phyloP scores from a whole-genome alignment of 2,888 invertebrate genomes.

The Pheosia tremula region DNA sequence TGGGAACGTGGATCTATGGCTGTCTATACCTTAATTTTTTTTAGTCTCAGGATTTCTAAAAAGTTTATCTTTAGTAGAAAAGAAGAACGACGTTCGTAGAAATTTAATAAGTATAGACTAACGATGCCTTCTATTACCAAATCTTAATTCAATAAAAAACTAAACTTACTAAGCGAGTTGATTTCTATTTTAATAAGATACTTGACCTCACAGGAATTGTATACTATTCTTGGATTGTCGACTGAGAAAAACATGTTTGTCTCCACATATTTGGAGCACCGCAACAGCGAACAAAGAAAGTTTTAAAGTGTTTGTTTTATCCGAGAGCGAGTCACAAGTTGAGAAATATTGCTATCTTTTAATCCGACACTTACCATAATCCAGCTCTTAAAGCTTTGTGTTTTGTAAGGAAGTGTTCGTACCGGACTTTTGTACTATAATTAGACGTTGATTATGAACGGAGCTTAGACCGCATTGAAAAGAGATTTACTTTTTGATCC shows the following conservation, averaged over 20 bases:
- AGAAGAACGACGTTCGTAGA: too few relatives aligned
- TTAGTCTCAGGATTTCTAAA: too few relatives aligned
- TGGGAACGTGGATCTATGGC: too few relatives aligned
- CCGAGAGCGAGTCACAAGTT: background rate
- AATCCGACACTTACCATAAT: background rate
- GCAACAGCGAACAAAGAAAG: background rate
- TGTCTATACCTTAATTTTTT: too few relatives aligned
- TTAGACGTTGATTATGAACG: background rate
- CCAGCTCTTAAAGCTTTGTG: background rate
- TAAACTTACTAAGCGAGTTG: too few relatives aligned
- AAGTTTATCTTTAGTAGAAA: too few relatives aligned
- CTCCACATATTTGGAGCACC: background rate
- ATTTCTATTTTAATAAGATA: background rate
- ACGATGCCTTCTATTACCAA: too few relatives aligned
- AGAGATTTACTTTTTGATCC: too few relatives aligned
- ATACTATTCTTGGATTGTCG: background rate
- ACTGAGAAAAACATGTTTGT: constrained; percentile 5
- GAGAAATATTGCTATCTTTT: constrained; percentile 3
- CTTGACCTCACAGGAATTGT: background rate
- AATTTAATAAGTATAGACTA: too few relatives aligned
- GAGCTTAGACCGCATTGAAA: too few relatives aligned
- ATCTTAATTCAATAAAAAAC: too few relatives aligned
- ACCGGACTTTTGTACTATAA: background rate
- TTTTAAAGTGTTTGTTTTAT: constrained; percentile 3
- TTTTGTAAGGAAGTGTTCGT: background rate